These are phyloP conservation scores for Patella ulyssiponensis DNA, from an alignment of 2,888 invertebrate genomes.

Conservation along the genomic window DNA sequence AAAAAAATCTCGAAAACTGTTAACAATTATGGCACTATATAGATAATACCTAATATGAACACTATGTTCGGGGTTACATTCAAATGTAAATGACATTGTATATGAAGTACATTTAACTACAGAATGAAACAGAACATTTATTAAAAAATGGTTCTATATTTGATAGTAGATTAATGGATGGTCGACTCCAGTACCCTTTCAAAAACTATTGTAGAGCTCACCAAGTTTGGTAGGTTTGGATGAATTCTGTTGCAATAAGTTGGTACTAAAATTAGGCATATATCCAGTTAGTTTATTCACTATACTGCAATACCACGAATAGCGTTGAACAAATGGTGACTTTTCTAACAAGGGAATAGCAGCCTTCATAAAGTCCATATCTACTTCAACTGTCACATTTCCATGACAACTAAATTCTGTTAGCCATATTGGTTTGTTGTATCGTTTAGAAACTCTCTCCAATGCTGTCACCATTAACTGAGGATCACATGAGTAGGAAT, in stretches of 20 bases:
- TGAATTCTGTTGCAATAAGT: conserved; percentile 33
- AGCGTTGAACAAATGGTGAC: conserved; percentile 29
- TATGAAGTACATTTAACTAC: too few species aligned
- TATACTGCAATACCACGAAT: conserved; percentile 32
- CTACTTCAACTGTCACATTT: neutral
- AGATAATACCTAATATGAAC: too few species aligned
- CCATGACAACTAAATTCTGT: conserved; percentile 36
- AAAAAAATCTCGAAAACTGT: too few species aligned
- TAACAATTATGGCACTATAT: too few species aligned
- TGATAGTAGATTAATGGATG: too few species aligned
- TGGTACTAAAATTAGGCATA: conserved; percentile 22
- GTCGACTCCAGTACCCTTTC: too few species aligned
- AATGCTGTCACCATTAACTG: neutral
- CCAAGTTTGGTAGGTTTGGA: conserved; percentile 33
- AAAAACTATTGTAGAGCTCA: conserved; percentile 27
- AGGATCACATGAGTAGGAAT: conserved; percentile 13
- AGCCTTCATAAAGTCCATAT: conserved; percentile 28
- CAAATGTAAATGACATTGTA: too few species aligned
- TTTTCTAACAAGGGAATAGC: conserved; percentile 32
- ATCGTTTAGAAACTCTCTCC: conserved; percentile 23
- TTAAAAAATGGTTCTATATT: too few species aligned
- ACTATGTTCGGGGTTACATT: too few species aligned
- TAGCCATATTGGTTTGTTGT: conserved; percentile 32
- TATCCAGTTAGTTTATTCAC: conserved; percentile 17
- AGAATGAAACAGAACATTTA: too few species aligned